A percentile compares a stretch with the other conserved stretches of the same genome.
Conservation (phyloP, 2,888 invertebrate species). For the Hybos culiciformis region DNA sequence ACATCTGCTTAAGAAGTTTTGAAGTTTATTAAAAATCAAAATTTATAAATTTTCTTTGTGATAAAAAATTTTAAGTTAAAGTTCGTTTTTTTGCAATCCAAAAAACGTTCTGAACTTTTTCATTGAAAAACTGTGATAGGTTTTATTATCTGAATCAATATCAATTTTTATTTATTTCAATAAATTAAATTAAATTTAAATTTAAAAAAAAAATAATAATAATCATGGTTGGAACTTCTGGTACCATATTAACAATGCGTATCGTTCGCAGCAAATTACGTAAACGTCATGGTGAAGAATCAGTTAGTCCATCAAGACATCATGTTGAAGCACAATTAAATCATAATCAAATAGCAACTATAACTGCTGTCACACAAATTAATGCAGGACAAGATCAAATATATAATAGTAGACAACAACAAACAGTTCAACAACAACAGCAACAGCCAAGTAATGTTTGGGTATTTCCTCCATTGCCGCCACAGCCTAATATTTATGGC, state of each 20-base stretch:
- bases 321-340: conserved; percentile 41
- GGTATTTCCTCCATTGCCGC: conserved; percentile 72
- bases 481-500: conserved; percentile 53
- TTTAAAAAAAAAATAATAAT: conserved; percentile 10
- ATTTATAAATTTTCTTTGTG: too few species aligned
- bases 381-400: conserved; percentile 14
- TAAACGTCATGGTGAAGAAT: conserved; percentile 66
- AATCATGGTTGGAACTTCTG: conserved; percentile 69
- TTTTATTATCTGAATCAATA: too few species aligned
- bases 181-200: conserved; percentile 6
- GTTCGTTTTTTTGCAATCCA: too few species aligned
- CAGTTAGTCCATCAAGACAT: conserved; percentile 46
- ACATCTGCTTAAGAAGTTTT: too few species aligned
- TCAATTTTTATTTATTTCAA: conserved; percentile 6
- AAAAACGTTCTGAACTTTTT: not conserved
- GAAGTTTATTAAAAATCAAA: too few species aligned
- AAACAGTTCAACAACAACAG: conserved; percentile 27
- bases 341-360: conserved; percentile 19
- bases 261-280: conserved; percentile 83
- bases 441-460: conserved; percentile 59
- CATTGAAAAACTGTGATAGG: not conserved
- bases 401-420: too few species aligned
- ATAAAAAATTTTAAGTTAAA: too few species aligned
- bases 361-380: conserved; percentile 11
- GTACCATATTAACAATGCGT: conserved; percentile 76